phyloP scores from a whole-genome alignment of 53 echinoderm and acorn worm species.

The Holothuria leucospilota region DNA sequence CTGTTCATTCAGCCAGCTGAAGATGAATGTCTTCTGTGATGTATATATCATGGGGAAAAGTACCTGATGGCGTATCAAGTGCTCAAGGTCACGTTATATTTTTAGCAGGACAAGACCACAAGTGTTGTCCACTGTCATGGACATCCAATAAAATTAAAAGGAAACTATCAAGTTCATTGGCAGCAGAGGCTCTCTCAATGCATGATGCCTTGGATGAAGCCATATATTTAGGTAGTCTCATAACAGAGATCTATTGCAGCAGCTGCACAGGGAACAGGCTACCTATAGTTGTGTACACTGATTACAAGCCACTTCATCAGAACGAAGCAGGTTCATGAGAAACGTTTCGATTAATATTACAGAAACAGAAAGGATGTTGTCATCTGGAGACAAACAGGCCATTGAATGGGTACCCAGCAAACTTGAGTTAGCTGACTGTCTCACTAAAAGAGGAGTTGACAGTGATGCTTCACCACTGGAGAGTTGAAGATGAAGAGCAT shows the following conservation, averaged over 20 bases:
- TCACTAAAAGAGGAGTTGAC: slow-evolving; percentile 59
- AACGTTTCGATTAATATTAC: background rate
- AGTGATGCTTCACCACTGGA: slow-evolving; percentile 10
- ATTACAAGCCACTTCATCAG: slow-evolving; percentile 61
- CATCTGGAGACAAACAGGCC: slow-evolving; percentile 33
- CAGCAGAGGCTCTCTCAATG: slow-evolving; percentile 55
- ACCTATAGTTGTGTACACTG: slow-evolving; percentile 26
- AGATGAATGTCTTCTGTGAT: slow-evolving; percentile 57
- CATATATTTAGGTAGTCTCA: slow-evolving; percentile 47
- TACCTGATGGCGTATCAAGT: slow-evolving; percentile 65
- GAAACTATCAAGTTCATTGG: slow-evolving; percentile 65
- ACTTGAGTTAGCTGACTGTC: slow-evolving; percentile 44
- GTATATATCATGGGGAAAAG: slow-evolving; percentile 66
- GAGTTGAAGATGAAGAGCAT: background rate
- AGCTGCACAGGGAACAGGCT: slow-evolving; percentile 1
- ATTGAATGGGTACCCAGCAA: slow-evolving; percentile 55
- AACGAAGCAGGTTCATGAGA: slow-evolving; percentile 57
- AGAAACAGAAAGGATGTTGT: slow-evolving; percentile 55
- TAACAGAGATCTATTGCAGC: slow-evolving; percentile 52
- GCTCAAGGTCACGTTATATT: slow-evolving; percentile 66
- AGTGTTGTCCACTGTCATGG: slow-evolving; percentile 46
- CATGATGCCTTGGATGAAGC: slow-evolving; percentile 62
- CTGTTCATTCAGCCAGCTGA: slow-evolving; percentile 32
- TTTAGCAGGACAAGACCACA: slow-evolving; percentile 24
- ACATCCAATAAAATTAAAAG: slow-evolving; percentile 61